phyloP scores from a whole-genome alignment of 2,797 vertebrate species.

The Xenopus petersii region DNA sequence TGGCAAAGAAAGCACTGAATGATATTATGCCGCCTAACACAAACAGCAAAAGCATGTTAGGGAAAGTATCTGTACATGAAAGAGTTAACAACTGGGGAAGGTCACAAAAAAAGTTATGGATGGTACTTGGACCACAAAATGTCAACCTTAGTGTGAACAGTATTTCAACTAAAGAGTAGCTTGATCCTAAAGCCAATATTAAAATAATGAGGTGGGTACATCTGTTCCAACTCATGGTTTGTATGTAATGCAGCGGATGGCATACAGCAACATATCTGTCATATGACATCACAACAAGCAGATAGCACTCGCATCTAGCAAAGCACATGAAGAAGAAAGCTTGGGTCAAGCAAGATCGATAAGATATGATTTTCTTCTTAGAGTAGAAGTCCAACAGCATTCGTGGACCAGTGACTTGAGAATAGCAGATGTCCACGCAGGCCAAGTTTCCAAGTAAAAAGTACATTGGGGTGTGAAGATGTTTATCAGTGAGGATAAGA shows the following conservation, averaged over 20 bases:
- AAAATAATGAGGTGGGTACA: too few species aligned
- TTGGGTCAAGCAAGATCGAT: constrained; percentile 14
- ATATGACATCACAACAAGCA: constrained; percentile 53
- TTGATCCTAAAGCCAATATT: too few species aligned
- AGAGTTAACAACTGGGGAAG: constrained; percentile 54
- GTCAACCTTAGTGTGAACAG: too few species aligned
- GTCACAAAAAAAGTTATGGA: constrained; percentile 63
- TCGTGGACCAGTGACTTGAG: constrained; percentile 3
- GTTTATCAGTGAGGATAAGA: neutral
- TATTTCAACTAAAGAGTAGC: too few species aligned
- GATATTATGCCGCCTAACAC: constrained; percentile 1
- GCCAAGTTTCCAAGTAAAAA: constrained; percentile 23
- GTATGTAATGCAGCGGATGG: constrained; percentile 46
- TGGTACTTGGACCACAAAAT: constrained; percentile 48
- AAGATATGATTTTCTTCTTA: neutral
- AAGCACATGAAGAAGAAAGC: constrained; percentile 38
- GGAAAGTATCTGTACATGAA: constrained; percentile 39
- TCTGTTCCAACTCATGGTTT: constrained; percentile 6
- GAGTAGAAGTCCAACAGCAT: constrained; percentile 10
- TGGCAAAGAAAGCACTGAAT: neutral
- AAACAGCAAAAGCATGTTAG: constrained; percentile 5
- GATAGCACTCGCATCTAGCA: constrained; percentile 48
- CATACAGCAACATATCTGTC: constrained; percentile 54
- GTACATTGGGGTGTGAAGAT: constrained; percentile 35
- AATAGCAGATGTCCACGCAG: constrained; percentile 21